A percentile compares a stretch with the other conserved stretches of the same genome.
phyloP scores from a whole-genome alignment of 2,113 vertebrate genomes.

The Pagrus major region DNA sequence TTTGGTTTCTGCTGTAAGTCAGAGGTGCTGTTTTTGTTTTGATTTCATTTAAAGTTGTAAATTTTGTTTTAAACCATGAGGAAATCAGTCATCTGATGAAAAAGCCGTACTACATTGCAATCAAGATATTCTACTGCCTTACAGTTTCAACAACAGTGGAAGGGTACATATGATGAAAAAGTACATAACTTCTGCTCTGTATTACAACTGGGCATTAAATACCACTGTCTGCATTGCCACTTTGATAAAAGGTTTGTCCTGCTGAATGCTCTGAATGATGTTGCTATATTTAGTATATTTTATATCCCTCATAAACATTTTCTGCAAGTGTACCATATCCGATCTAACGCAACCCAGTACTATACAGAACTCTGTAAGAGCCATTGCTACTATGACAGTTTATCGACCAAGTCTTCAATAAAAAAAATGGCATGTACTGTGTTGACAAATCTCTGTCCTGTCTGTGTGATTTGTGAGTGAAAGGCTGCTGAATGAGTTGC shows the following conservation, averaged over 20 bases:
- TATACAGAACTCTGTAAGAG: constrained; percentile 72
- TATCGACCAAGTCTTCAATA: constrained; percentile 81
- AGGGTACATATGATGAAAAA: constrained; percentile 83
- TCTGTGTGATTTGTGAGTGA: constrained; percentile 21
- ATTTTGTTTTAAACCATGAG: constrained; percentile 84
- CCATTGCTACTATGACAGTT: constrained; percentile 73
- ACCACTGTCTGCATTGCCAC: constrained; percentile 85
- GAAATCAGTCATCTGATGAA: constrained; percentile 58
- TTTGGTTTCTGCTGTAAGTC: constrained; percentile 61
- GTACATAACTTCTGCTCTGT: constrained; percentile 73
- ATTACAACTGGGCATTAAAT: constrained; percentile 91
- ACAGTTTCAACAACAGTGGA: constrained; percentile 84
- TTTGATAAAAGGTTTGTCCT: constrained; percentile 81
- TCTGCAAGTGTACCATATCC: constrained; percentile 70
- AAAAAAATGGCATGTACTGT: constrained; percentile 80
- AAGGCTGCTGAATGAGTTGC: background rate
- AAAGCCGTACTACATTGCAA: constrained; percentile 55
- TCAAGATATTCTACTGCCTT: constrained; percentile 87
- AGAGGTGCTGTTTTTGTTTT: constrained; percentile 70
- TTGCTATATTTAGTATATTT: constrained; percentile 84
- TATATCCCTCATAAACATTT: constrained; percentile 79
- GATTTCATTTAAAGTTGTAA: constrained; percentile 82
- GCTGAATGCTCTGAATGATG: constrained; percentile 80
- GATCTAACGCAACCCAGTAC: constrained; percentile 60
- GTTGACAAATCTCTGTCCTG: constrained; percentile 39